A percentile compares a stretch with the other conserved stretches of the same genome.
Conservation (phyloP, 1,140 invertebrate genomes). For the Nasonia giraulti region DNA sequence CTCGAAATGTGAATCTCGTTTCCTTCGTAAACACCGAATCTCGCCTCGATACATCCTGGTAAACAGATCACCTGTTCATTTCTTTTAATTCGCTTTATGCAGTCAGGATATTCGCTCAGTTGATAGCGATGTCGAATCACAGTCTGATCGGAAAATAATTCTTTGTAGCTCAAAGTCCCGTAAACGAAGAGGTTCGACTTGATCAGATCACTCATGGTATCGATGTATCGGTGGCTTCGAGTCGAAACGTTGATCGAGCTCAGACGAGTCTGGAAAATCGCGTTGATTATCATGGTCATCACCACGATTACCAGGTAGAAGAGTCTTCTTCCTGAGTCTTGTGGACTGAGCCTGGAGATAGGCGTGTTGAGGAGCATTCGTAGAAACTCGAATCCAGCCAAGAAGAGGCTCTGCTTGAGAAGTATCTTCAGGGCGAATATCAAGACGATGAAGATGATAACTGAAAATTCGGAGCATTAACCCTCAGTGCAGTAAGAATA, state of each 20-base stretch:
- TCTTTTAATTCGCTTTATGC: slow-evolving; percentile 27
- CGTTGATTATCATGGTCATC: not conserved
- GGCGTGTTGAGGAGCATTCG: slow-evolving; percentile 44
- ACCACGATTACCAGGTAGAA: not conserved
- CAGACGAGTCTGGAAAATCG: not conserved
- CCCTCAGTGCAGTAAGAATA: no score
- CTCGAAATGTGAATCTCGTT: not conserved
- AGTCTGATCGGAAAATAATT: not conserved
- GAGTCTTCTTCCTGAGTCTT: not conserved
- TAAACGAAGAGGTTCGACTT: not conserved
- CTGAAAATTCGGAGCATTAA: not conserved
- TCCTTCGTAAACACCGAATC: not conserved
- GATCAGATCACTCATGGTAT: not conserved
- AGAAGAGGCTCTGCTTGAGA: slow-evolving; percentile 15
- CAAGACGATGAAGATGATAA: not conserved
- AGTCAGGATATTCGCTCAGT: not conserved
- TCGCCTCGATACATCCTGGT: slow-evolving; percentile 37
- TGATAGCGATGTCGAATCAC: slow-evolving; percentile 34
- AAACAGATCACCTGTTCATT: slow-evolving; percentile 16
- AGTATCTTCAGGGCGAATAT: not conserved
- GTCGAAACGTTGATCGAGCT: not conserved
- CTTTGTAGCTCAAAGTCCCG: not conserved
- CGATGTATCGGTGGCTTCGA: not conserved
- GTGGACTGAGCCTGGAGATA: not conserved
- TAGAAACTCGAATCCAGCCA: slow-evolving; percentile 39